Evolutionary conservation across 2,888 invertebrate genomes (phyloP).

Genomic region (Pollenia amentaria): DNA sequence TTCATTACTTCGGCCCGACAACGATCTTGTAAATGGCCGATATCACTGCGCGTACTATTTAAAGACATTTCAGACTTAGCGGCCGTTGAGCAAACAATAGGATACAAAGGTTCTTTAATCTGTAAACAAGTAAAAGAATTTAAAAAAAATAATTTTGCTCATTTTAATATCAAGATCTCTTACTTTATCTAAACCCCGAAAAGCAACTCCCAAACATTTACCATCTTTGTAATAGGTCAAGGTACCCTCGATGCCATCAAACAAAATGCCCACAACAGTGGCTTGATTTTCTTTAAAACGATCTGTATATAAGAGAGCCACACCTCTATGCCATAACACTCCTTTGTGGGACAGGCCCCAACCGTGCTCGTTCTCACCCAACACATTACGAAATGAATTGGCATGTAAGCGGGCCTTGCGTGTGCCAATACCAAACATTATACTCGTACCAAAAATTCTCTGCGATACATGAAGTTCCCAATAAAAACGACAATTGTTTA

Average conservation of each 20-base stretch:
- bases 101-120: conserved; percentile 88
- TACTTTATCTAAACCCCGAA: conserved; percentile 87
- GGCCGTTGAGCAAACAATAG: conserved; percentile 90
- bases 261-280: conserved; percentile 88
- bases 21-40: conserved; percentile 89
- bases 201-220: conserved; percentile 89
- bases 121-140: conserved; percentile 66
- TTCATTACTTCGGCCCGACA: conserved; percentile 88
- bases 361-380: conserved; percentile 89
- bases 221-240: conserved; percentile 90
- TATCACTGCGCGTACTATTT: conserved; percentile 87
- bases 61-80: conserved; percentile 91
- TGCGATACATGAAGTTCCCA: conserved; percentile 88
- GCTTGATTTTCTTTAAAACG: conserved; percentile 89
- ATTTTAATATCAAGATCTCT: conserved; percentile 8
- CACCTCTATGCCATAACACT: conserved; percentile 88
- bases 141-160: neutral
- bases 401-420: conserved; percentile 86
- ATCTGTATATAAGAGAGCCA: conserved; percentile 87
- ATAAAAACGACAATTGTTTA: conserved; percentile 88
- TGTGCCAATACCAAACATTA: conserved; percentile 89
- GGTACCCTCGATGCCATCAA: conserved; percentile 89
- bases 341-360: conserved; percentile 92
- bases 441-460: conserved; percentile 89
- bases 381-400: conserved; percentile 88